Evolutionary conservation across 1,140 invertebrate genomes (phyloP), one percentile per base, ranked within the genome.

Genomic region (Akabosia matsudoensis): DNA sequence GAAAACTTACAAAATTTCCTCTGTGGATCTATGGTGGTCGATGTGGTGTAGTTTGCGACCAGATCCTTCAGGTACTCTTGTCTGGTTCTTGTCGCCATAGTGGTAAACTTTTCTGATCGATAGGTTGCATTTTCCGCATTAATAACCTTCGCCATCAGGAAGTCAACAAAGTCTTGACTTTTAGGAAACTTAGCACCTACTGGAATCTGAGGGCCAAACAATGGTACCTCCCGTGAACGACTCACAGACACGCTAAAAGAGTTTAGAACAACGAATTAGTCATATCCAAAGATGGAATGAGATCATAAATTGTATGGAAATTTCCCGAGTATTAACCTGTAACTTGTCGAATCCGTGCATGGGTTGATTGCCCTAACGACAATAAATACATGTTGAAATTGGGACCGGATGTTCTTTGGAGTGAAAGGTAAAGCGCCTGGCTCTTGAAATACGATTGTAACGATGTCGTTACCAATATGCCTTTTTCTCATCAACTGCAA

Each of bases 311-410:
- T 13, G 24, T 10, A 45, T 10, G 24, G 54, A 56, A n/a, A n/a
- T n/a, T n/a, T n/a, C n/a, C n/a, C n/a, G 37, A 45, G 37, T 34
- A 54, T 75, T 70, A 22, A 90, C 89, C 87, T 88, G 86, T 97
- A 97, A 82, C 91, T 90, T 0, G 93, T 93, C 82, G 93, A 92
- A 73, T 97, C 95, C 7, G 94, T 91, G 84, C 94, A 96, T 14
- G 96, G 95, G 87, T 97, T 94, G 64, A 93, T 89, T 3, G 91
- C 95, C 82, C 91, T 87, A 0, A 98, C 93, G 64, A 98, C 90
- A 80, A 98, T 94, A 84, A 98, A 99, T n/a, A 98, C 96, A 84
- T 98, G 96, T 85, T 98, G 96, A 85, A 97, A 98, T 84, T 98
- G 95, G 24, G 95, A 97, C 73, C 96, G 89, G 82, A 98, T 97